A percentile compares a stretch with the other conserved stretches of the same genome.
Evolutionary conservation across 2,113 vertebrate genomes (phyloP).

Genomic region (Etheostoma spectabile): DNA sequence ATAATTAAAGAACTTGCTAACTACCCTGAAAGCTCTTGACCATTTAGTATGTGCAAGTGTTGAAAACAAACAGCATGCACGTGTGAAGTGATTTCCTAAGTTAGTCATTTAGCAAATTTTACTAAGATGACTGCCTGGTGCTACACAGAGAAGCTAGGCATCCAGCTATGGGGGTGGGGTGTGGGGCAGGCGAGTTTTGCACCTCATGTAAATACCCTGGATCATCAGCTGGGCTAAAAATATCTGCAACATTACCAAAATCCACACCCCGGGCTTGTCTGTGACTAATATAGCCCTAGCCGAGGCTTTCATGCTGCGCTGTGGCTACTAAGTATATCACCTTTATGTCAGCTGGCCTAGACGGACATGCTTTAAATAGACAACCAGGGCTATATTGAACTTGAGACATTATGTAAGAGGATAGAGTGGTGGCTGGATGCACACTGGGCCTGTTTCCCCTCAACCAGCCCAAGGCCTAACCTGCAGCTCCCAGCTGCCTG

Average conservation of each 20-base stretch:
- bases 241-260: slow-evolving; percentile 78
- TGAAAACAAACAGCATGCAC: neutral
- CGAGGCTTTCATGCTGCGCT: slow-evolving; percentile 82
- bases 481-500: slow-evolving; percentile 63
- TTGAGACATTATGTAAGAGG: slow-evolving; percentile 86
- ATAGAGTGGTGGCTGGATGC: slow-evolving; percentile 73
- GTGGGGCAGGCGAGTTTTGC: slow-evolving; percentile 3
- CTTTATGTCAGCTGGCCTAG: slow-evolving; percentile 86
- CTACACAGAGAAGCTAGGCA: slow-evolving; percentile 26
- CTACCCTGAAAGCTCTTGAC: neutral
- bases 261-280: slow-evolving; percentile 80
- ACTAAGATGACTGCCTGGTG: slow-evolving; percentile 13
- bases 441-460: slow-evolving; percentile 63
- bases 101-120: slow-evolving; percentile 41
- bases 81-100: neutral
- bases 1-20: neutral
- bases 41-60: neutral
- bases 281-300: slow-evolving; percentile 82
- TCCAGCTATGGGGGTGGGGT: neutral
- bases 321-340: slow-evolving; percentile 85
- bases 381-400: slow-evolving; percentile 81
- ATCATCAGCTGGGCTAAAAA: slow-evolving; percentile 83
- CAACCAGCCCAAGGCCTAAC: slow-evolving; percentile 57
- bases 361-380: slow-evolving; percentile 82
- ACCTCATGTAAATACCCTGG: slow-evolving; percentile 64